Base-by-base conservation (phyloP, 2,113 vertebrate genomes). In the Sander vitreus region DNA sequence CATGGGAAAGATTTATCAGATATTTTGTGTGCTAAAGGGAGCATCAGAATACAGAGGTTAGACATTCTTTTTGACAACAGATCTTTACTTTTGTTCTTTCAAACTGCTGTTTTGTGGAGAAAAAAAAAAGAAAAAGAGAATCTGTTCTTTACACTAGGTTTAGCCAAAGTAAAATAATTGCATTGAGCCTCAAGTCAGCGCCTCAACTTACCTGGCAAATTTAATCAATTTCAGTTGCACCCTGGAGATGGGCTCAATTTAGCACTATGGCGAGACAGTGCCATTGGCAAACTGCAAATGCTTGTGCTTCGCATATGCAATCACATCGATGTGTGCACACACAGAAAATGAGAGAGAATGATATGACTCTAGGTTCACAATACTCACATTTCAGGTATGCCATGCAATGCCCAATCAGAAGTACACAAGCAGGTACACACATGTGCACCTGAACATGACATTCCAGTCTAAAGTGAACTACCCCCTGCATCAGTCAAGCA, bases 151-250 rank as follows among this genome's bases (percentile, higher is more conserved):
- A 85, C 68, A 83, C 76, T 54, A 23, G 82, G 59, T 89, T 88
- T 78, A 85, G 91, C 84, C 72, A 90, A 86, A 89, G 91, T 91
- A 82, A 87, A 91, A 91, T 92, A 93, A 94, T 93, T 93, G 93
- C 93, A 89, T 69, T 71, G 90, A 74, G 91, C 87, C 88, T 85
- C 70, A 66, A 89, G 84, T 81, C 86, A 85, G 85, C 86, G 84
- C 79, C 91, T 89, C 78, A 85, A 92, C 89, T 86, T 90, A 91
- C 92, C 93, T 93, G 90, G 87, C 89, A 92, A 93, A 93, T 93
- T 86, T 91, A 91, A 94, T 94, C 92, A 93, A 91, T 93, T 89
- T 89, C 87, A 90, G 92, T 84, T 77, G 80, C 54, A 86, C 93
- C 90, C 91, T 75, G 70, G 87, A 91, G 88, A 94, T 45, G 69